Percentiles rank a stretch among this genome's conserved stretches.
Evolutionary conservation across 2,888 invertebrate genomes (phyloP).

Genomic region (Oligia latruncula): DNA sequence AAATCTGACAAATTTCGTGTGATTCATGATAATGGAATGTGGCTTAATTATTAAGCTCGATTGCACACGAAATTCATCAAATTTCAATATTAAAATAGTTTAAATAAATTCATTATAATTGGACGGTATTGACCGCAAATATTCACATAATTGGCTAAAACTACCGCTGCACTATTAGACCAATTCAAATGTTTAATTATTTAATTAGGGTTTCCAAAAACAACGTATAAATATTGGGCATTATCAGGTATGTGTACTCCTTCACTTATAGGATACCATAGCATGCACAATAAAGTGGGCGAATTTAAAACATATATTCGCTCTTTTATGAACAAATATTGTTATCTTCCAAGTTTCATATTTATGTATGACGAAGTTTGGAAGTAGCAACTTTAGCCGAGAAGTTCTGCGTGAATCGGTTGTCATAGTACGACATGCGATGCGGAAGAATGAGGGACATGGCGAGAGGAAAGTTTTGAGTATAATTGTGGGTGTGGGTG

Average conservation of each 20-base stretch:
- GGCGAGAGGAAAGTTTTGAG: slow-evolving; percentile 28
- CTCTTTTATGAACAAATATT: slow-evolving; percentile 12
- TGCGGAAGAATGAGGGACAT: slow-evolving; percentile 36
- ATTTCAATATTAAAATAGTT: slow-evolving; percentile 6
- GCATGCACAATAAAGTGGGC: not conserved
- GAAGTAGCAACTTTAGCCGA: slow-evolving; percentile 29
- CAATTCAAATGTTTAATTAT: too few relatives aligned
- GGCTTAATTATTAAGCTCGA: not conserved
- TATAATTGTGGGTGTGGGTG: not conserved
- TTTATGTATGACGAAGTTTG: slow-evolving; percentile 26
- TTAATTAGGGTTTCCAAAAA: not conserved
- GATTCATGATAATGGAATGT: too few relatives aligned
- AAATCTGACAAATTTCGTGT: too few relatives aligned
- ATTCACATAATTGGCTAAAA: not conserved
- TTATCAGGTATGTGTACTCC: not conserved
- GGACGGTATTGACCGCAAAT: not conserved
- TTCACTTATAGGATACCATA: not conserved
- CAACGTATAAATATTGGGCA: not conserved
- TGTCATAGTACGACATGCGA: slow-evolving; percentile 33
- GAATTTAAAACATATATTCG: not conserved
- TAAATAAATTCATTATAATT: not conserved
- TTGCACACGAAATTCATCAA: not conserved
- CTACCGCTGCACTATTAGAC: not conserved
- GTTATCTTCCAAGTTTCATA: slow-evolving; percentile 27
- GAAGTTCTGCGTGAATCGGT: slow-evolving; percentile 40